Base-by-base conservation (phyloP, 2,888 invertebrate genomes). In the Celastrina argiolus region DNA sequence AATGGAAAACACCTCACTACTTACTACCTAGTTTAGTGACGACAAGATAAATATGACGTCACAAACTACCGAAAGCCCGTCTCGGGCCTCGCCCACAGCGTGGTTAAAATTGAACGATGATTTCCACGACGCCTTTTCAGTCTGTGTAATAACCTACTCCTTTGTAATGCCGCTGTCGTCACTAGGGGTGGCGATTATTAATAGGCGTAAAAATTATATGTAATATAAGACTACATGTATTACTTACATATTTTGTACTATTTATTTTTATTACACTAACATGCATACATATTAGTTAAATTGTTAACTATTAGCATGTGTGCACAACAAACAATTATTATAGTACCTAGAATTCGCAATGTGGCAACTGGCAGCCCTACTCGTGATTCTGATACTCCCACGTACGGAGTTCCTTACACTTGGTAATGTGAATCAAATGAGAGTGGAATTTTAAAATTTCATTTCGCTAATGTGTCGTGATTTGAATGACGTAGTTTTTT, bases 41-140 rank as follows among this genome's bases (percentile, higher is more conserved):
- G 10, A 18, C 16, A 16, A 5, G 12, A 51, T 14, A 26, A 51
- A 26, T 51, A 22, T 22, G 22, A 51, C 51, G 51, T 51, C 51
- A 22, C 51, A 22, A 26, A 26, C 51, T 51, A 51, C 22, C 51
- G 22, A 22, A 51, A 3, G 18, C 6, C 45, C 18, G 51, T 22
- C 51, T 51, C 51, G 12, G 22, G 51, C 51, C 22, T 22, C 22
- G 51, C 51, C 51, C 51, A 51, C 18, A 26, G 22, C 12, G 51
- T 22, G 22, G 22, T 18, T 58, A 58, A 58, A 58, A 31, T 28
- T 61, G 18, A 61, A 61, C 36, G 61, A 18, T 61, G 39, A 39
- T 61, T 59, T 61, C 18, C 61, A 61, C 61, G 39, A 22, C 61
- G 61, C 22, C 39, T 39, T 61, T 61, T 18, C 36, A 22, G 39